phyloP scores from a whole-genome alignment of 92 coral and sea anemone species.

The Chrysogorgia sp. region DNA sequence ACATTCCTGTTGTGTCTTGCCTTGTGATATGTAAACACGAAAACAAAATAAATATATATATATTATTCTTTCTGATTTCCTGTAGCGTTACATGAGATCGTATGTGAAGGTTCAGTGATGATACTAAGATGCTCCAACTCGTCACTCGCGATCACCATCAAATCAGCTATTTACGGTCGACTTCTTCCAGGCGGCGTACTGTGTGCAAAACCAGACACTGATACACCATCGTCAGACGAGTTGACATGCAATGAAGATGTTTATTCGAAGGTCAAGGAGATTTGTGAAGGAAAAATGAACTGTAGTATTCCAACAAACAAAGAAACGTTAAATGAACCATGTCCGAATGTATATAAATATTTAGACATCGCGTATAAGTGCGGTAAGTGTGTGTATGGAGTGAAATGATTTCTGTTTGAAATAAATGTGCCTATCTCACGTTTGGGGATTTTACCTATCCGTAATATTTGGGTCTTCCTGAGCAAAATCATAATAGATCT shows the following conservation, averaged over 20 bases:
- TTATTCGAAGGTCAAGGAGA: constrained; percentile 1
- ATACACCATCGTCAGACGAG: constrained; percentile 40
- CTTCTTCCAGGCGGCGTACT: constrained; percentile 53
- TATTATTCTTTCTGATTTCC: not conserved
- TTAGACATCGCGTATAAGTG: constrained; percentile 63
- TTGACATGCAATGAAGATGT: constrained; percentile 32
- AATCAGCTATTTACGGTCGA: constrained; percentile 76
- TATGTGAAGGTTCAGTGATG: constrained; percentile 63
- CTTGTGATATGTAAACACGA: too few relatives aligned
- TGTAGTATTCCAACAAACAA: constrained; percentile 50
- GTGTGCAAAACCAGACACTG: constrained; percentile 58
- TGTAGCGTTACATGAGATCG: constrained; percentile 33
- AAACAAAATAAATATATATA: too few relatives aligned
- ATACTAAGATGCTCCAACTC: constrained; percentile 66
- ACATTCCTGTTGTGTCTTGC: too few relatives aligned
- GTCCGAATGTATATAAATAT: constrained; percentile 70
- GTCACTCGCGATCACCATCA: constrained; percentile 63
- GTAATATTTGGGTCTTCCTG: too few relatives aligned
- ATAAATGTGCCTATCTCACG: not conserved
- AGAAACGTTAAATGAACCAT: constrained; percentile 40
- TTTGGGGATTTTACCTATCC: too few relatives aligned
- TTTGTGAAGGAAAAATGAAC: constrained; percentile 54
- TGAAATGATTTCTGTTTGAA: not conserved
- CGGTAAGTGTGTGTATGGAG: constrained; percentile 53
- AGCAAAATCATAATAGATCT: too few relatives aligned